Percentiles rank a stretch among this genome's conserved stretches.
Conservation (phyloP, 1,140 invertebrate species). For the Pinna nobilis region DNA sequence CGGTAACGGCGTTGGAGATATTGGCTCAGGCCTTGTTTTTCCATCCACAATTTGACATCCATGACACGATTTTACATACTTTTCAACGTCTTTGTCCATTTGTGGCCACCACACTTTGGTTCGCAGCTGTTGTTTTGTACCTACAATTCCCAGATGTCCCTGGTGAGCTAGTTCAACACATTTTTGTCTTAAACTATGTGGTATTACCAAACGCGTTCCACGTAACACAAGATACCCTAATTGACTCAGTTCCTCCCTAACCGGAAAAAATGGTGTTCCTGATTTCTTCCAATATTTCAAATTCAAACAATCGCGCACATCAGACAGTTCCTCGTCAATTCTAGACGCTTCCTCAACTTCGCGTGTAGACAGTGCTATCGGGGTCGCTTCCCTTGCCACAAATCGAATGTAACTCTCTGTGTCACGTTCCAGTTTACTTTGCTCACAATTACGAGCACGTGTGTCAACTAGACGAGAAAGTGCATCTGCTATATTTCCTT, state of each 20-base stretch:
- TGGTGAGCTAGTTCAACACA: constrained; percentile 35
- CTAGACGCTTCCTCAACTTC: constrained; percentile 10
- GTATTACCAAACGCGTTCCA: constrained; percentile 39
- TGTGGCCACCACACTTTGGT: constrained; percentile 49
- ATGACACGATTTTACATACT: constrained; percentile 40
- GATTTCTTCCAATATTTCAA: constrained; percentile 8
- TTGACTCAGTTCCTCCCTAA: constrained; percentile 37
- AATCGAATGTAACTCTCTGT: constrained; percentile 21
- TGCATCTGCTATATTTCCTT: constrained; percentile 48
- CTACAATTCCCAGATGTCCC: constrained; percentile 43
- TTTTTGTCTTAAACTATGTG: constrained; percentile 5
- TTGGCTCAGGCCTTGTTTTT: constrained; percentile 31
- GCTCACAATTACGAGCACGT: no score
- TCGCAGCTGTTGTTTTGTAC: constrained; percentile 40
- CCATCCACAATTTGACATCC: constrained; percentile 43
- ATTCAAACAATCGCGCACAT: neutral
- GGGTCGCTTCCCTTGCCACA: constrained; percentile 18
- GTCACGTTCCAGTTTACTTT: neutral
- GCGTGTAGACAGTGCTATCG: constrained; percentile 24
- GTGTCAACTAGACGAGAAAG: constrained; percentile 38
- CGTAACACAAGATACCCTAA: constrained; percentile 37
- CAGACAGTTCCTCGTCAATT: neutral
- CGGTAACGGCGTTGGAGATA: constrained; percentile 35
- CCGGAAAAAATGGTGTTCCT: neutral
- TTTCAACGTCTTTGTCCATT: constrained; percentile 41